A percentile compares a stretch with the other conserved stretches of the same genome.
Conservation (phyloP, 2,113 vertebrate species). For the Rhodinocichla rosea region DNA sequence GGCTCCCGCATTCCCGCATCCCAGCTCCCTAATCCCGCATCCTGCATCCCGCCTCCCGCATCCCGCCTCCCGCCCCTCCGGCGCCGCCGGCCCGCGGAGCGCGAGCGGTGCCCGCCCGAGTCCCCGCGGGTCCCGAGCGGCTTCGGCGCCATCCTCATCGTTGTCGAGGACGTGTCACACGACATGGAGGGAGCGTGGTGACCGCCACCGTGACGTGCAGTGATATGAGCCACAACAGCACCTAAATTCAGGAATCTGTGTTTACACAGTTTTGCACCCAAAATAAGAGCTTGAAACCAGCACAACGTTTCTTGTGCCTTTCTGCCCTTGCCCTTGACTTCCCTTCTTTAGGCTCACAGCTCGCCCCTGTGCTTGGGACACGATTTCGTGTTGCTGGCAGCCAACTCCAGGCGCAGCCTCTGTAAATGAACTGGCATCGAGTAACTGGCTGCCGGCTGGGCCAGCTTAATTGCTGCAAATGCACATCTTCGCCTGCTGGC, state of each 20-base stretch:
- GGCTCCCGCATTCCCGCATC: neutral
- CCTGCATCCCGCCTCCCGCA: fast-evolving
- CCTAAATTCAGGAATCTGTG: neutral
- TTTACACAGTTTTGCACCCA: neutral
- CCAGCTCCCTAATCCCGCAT: too few relatives aligned
- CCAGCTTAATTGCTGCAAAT: neutral
- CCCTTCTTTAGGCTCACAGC: neutral
- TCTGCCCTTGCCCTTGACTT: neutral
- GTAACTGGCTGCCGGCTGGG: neutral
- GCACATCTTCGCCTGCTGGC: neutral
- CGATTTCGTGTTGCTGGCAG: neutral
- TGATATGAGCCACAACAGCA: neutral
- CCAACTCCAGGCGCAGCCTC: neutral
- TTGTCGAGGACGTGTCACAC: neutral
- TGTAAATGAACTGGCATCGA: neutral
- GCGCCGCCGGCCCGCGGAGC: neutral
- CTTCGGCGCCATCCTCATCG: fast-evolving
- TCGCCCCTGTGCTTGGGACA: neutral
- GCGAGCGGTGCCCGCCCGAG: fast-evolving
- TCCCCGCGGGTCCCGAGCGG: neutral
- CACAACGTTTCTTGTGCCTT: neutral
- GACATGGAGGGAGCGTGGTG: neutral
- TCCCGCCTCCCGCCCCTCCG: neutral
- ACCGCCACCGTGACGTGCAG: neutral
- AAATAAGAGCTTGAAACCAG: neutral